Evolutionary conservation across 2,113 vertebrate species (phyloP).

Genomic region (Muscicapa adusta): DNA sequence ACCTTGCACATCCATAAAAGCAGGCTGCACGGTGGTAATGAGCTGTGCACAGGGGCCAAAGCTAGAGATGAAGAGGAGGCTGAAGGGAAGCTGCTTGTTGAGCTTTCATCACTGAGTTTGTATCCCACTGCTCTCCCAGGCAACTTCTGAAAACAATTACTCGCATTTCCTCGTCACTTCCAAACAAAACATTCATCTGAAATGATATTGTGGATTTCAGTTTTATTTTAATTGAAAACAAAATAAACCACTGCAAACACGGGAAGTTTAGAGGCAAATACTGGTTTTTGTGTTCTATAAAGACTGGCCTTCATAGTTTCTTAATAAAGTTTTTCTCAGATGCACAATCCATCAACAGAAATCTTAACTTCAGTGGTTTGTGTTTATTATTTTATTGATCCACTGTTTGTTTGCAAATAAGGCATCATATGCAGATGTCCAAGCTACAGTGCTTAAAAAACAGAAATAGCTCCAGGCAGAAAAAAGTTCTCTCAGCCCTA

Average conservation of each 20-base stretch:
- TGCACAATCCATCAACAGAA: conserved; percentile 42
- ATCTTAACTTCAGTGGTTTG: conserved; percentile 16
- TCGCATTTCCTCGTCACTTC: not conserved
- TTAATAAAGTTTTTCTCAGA: conserved; percentile 31
- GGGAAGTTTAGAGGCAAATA: not conserved
- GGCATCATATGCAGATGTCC: not conserved
- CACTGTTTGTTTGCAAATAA: conserved; percentile 39
- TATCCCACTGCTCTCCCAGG: not conserved
- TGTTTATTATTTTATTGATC: conserved; percentile 60
- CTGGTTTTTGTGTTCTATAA: not conserved
- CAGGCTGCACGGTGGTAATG: not conserved
- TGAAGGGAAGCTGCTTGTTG: not conserved
- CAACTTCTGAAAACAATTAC: not conserved
- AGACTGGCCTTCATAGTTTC: not conserved
- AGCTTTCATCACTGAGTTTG: not conserved
- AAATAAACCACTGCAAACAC: not conserved
- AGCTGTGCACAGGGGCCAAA: not conserved
- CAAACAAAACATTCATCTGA: not conserved
- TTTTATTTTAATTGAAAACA: not conserved
- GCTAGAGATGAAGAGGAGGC: not conserved
- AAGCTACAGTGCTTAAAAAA: not conserved
- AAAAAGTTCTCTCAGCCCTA: not conserved
- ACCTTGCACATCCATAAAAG: not conserved
- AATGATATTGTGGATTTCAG: not conserved
- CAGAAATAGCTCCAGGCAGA: not conserved